These are phyloP conservation scores for Pontoporia blainvillei DNA, from an alignment of 2,113 vertebrate genomes.

Conservation along the genomic window DNA sequence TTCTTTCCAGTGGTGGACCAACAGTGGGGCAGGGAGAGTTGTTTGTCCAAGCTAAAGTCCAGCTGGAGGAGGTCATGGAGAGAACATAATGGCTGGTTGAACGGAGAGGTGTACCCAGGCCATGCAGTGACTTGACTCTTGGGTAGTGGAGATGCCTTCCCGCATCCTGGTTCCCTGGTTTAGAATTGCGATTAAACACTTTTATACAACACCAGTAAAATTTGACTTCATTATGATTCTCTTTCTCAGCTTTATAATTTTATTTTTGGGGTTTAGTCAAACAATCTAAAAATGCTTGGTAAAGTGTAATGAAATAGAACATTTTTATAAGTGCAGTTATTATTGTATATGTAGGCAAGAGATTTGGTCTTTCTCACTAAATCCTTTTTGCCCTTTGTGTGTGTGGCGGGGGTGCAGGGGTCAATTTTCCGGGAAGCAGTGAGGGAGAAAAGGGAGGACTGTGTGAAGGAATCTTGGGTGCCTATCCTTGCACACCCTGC, in stretches of 20 bases:
- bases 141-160: too few relatives aligned
- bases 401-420: accelerated
- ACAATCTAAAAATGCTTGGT: slow-evolving; percentile 8
- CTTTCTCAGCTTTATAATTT: background rate
- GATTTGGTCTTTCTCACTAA: slow-evolving; percentile 52
- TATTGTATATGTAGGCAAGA: slow-evolving; percentile 39
- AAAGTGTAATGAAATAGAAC: slow-evolving; percentile 18
- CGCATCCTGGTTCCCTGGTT: background rate
- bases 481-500: too few relatives aligned
- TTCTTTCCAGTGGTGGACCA: too few relatives aligned
- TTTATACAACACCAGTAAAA: background rate
- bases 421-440: too few relatives aligned
- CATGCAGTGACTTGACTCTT: too few relatives aligned
- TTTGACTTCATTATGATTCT: background rate
- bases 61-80: too few relatives aligned
- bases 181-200: background rate
- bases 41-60: too few relatives aligned
- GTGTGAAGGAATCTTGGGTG: too few relatives aligned
- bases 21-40: too few relatives aligned
- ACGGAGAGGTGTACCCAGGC: too few relatives aligned
- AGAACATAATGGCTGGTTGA: too few relatives aligned
- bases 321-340: slow-evolving; percentile 49
- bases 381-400: slow-evolving; percentile 41
- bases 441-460: too few relatives aligned
- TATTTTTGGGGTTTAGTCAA: background rate